A percentile compares a stretch with the other conserved stretches of the same genome.
Conservation (phyloP, 2,888 invertebrate genomes). For the Phaedon cochleariae region DNA sequence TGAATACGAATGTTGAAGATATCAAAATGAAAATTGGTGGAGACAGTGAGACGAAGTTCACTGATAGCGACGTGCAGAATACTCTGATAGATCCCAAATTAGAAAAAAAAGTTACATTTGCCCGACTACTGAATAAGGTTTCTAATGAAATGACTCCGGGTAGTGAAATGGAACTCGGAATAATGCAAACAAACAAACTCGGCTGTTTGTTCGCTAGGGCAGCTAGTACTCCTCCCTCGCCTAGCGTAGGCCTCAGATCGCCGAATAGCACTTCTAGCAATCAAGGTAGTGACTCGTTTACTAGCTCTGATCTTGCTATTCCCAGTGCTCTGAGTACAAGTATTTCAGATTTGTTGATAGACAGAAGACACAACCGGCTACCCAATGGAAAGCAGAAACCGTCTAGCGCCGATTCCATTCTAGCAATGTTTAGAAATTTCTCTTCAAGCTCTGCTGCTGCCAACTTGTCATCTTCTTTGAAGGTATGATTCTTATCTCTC, state of each 20-base stretch:
- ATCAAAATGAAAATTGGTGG: conserved; percentile 60
- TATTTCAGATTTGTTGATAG: conserved; percentile 59
- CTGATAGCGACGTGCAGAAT: conserved; percentile 63
- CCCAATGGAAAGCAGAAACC: conserved; percentile 69
- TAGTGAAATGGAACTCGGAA: conserved; percentile 71
- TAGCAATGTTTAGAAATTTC: conserved; percentile 81
- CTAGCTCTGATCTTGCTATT: conserved; percentile 74
- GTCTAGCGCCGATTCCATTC: conserved; percentile 80
- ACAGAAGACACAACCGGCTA: conserved; percentile 47
- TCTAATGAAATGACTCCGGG: conserved; percentile 82
- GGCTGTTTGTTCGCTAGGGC: conserved; percentile 61
- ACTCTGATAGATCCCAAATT: conserved; percentile 73
- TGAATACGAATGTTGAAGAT: conserved; percentile 55
- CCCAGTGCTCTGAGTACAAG: conserved; percentile 70
- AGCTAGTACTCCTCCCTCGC: conserved; percentile 71
- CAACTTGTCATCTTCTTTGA: conserved; percentile 70
- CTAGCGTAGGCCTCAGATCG: conserved; percentile 70
- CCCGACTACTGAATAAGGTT: conserved; percentile 72
- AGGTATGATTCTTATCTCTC: conserved; percentile 45
- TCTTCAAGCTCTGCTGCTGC: conserved; percentile 70
- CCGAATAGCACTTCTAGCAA: conserved; percentile 77
- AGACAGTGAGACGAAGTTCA: conserved; percentile 69
- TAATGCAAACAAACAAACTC: conserved; percentile 58
- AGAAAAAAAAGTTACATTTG: conserved; percentile 83
- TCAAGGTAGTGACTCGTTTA: conserved; percentile 81